A percentile compares a stretch with the other conserved stretches of the same genome.
Conservation (phyloP, 2,797 vertebrate genomes). For the Hozukius guyotensis region DNA sequence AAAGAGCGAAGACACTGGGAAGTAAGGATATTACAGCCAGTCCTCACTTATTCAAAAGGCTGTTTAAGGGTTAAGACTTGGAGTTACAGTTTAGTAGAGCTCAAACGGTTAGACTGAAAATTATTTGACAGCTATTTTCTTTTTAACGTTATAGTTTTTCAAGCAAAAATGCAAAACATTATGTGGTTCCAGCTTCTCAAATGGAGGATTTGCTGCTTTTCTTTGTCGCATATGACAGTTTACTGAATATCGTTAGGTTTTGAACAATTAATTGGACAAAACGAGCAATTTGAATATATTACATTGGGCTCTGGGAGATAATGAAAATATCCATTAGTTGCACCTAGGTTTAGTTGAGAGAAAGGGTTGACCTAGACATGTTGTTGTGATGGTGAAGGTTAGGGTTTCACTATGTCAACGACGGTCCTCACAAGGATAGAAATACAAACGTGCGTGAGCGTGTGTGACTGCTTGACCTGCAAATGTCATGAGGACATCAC, state of each 20-base stretch:
- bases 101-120: background rate
- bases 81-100: background rate
- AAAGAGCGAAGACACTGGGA: background rate
- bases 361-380: background rate
- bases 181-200: background rate
- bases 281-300: background rate
- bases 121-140: too few relatives aligned
- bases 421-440: background rate
- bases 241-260: background rate
- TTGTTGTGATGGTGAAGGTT: background rate
- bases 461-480: conserved; percentile 82
- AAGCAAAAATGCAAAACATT: too few relatives aligned
- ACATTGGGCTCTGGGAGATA: background rate
- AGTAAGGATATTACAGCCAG: background rate
- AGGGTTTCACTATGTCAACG: background rate
- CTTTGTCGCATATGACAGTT: background rate
- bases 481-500: conserved; percentile 97
- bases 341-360: background rate
- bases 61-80: background rate
- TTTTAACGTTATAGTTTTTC: too few relatives aligned
- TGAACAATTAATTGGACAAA: too few relatives aligned
- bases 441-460: background rate
- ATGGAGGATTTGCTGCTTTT: background rate
- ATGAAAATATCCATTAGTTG: background rate
- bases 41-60: background rate